Evolutionary conservation across 1,140 invertebrate genomes (phyloP), one percentile per base, ranked within the genome.

Genomic region (Drosophila ogumai): DNA sequence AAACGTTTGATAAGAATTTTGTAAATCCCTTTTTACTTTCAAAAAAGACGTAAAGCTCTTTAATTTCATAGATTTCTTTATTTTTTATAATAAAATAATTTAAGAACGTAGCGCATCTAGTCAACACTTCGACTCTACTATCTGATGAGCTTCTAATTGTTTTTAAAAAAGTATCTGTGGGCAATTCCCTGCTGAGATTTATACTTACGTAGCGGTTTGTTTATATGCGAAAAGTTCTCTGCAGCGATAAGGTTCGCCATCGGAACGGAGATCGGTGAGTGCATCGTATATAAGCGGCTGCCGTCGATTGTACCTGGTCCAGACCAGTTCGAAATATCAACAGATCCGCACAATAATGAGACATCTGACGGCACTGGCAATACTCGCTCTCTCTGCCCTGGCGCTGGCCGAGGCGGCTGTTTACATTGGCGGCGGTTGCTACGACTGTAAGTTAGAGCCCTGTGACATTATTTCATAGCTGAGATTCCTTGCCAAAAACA

Each of bases 401-500:
- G 61, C 79, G 13, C 38, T 88, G 25, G 15, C 84, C 7, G 47
- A 87, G 54, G 80, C 84, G 31, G 85, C 84, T 41, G 84, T 87
- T 38, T 87, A 87, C 49, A 87, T 87, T 38, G 84, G 85, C 32
- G 84, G 84, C 47, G 84, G 84, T 32, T 87, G 84, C 61, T 87
- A 87, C 66, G 80, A 87, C 57, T 87, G 84, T 87, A 78, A 87
- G 76, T 32, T n/a, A 15, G 8, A 9, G 15, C 25, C 15, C 22
- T 17, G 0, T 17, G 0, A 12, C 32, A 17, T 13, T 17, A 55
- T 36, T 38, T 15, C 2, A 22, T 28, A 25, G 17, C 8, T 9
- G 12, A 15, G 57, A 15, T 31, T 58, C 13, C 40, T 13, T 28
- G 10, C 40, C 38, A 10, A 17, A 17, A 7, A 13, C 9, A 22